A percentile compares a stretch with the other conserved stretches of the same genome.
These are phyloP conservation scores for Xestia ashworthii DNA, from an alignment of 2,888 invertebrate genomes.

Conservation along the genomic window DNA sequence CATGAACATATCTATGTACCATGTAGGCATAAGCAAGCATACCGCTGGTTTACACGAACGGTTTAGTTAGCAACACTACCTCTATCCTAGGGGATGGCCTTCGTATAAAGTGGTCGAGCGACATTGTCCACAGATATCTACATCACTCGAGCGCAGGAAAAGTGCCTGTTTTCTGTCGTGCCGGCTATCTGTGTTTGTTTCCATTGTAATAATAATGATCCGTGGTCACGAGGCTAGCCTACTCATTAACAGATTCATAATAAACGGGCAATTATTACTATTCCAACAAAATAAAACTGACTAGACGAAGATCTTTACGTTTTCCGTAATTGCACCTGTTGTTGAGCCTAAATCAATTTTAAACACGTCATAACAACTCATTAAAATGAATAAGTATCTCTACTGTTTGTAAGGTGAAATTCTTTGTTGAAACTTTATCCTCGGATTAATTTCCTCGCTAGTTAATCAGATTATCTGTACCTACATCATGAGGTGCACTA, in stretches of 20 bases:
- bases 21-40: neutral
- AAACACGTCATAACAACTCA: slow-evolving; percentile 5
- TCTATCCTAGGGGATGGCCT: slow-evolving; percentile 55
- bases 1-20: neutral
- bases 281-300: slow-evolving; percentile 39
- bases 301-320: slow-evolving; percentile 23
- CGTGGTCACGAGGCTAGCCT: slow-evolving; percentile 69
- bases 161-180: slow-evolving; percentile 55
- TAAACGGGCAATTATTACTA: slow-evolving; percentile 50
- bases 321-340: slow-evolving; percentile 44
- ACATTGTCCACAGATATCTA: slow-evolving; percentile 39
- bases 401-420: slow-evolving; percentile 59
- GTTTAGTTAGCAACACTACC: slow-evolving; percentile 6
- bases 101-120: slow-evolving; percentile 40
- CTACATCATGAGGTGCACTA: slow-evolving; percentile 71
- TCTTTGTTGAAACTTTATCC: slow-evolving; percentile 72
- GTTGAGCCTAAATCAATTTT: slow-evolving; percentile 27
- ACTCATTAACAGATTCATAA: slow-evolving; percentile 69
- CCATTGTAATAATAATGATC: slow-evolving; percentile 65
- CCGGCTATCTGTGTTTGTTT: slow-evolving; percentile 52
- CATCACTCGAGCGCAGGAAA: slow-evolving; percentile 57
- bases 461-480: slow-evolving; percentile 77
- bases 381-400: slow-evolving; percentile 6
- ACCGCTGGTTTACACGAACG: slow-evolving; percentile 10
- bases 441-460: slow-evolving; percentile 78